Percentiles rank a stretch among this genome's conserved stretches.
These are phyloP conservation scores for Platysteira castanea DNA, from an alignment of 2,113 vertebrate species.

Conservation along the genomic window DNA sequence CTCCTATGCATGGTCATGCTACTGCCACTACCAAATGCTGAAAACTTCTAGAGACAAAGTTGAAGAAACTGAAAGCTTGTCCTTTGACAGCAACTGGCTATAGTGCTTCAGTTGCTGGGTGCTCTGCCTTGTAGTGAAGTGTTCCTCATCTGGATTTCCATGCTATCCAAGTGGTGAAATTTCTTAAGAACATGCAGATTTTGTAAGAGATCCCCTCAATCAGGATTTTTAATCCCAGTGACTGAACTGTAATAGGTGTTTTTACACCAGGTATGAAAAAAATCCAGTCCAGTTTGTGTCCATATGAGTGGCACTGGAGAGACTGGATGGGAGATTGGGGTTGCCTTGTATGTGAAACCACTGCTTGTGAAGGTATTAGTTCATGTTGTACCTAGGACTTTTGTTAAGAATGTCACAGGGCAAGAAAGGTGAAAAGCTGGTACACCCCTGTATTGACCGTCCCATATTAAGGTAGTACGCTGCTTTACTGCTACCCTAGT, in stretches of 20 bases:
- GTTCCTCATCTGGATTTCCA: background rate
- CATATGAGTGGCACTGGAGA: background rate
- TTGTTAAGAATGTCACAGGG: background rate
- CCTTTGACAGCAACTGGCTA: background rate
- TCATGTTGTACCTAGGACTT: background rate
- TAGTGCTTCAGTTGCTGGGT: background rate
- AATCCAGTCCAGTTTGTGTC: background rate
- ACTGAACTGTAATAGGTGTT: background rate
- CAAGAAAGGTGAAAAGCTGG: background rate
- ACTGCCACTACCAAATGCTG: background rate
- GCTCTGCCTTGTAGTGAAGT: background rate
- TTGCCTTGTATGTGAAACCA: background rate
- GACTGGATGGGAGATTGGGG: background rate
- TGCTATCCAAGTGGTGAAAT: background rate
- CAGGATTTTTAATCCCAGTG: background rate
- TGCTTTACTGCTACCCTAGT: background rate
- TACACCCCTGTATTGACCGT: background rate
- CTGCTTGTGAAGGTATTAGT: background rate
- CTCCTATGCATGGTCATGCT: background rate
- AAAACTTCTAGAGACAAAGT: background rate
- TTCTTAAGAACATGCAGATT: background rate
- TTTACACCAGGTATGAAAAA: background rate
- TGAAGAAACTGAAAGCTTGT: background rate
- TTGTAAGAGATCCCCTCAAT: background rate
- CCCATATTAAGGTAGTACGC: background rate